Percentiles rank a stretch among this genome's conserved stretches.
Evolutionary conservation across 2,113 vertebrate genomes (phyloP).

Genomic region (Synchiropus splendidus): DNA sequence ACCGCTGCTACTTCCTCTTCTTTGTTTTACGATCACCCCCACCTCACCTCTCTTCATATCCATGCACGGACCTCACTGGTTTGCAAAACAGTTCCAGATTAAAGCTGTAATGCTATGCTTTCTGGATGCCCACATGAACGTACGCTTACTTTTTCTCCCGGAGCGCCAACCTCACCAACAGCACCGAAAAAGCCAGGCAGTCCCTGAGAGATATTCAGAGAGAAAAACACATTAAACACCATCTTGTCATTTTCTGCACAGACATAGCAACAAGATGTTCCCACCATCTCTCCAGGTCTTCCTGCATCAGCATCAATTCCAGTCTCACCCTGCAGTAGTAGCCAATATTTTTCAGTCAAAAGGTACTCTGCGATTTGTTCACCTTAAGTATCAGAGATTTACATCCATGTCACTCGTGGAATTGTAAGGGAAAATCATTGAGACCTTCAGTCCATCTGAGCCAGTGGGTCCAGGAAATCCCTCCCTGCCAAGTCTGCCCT

Average conservation of each 20-base stretch:
- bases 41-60: too few relatives aligned
- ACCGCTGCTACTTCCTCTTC: too few relatives aligned
- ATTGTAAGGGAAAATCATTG: slow-evolving; percentile 26
- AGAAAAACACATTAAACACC: slow-evolving; percentile 9
- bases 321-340: slow-evolving; percentile 77
- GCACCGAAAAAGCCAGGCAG: slow-evolving; percentile 80
- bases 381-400: slow-evolving; percentile 37
- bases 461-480: slow-evolving; percentile 83
- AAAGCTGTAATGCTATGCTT: too few relatives aligned
- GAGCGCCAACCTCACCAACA: slow-evolving; percentile 74
- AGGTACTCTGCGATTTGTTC: slow-evolving; percentile 20
- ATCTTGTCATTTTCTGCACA: too few relatives aligned
- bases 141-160: slow-evolving; percentile 83
- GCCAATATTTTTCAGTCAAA: slow-evolving; percentile 36
- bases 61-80: too few relatives aligned
- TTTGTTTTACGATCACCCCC: too few relatives aligned
- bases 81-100: too few relatives aligned
- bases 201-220: slow-evolving; percentile 33
- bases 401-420: slow-evolving; percentile 45
- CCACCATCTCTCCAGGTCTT: slow-evolving; percentile 87
- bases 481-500: slow-evolving; percentile 86
- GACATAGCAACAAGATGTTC: slow-evolving; percentile 33
- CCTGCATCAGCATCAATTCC: slow-evolving; percentile 81
- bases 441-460: slow-evolving; percentile 81
- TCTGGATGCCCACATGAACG: too few relatives aligned